phyloP scores from a whole-genome alignment of 2,888 invertebrate genomes.

The Silvanus unidentatus region DNA sequence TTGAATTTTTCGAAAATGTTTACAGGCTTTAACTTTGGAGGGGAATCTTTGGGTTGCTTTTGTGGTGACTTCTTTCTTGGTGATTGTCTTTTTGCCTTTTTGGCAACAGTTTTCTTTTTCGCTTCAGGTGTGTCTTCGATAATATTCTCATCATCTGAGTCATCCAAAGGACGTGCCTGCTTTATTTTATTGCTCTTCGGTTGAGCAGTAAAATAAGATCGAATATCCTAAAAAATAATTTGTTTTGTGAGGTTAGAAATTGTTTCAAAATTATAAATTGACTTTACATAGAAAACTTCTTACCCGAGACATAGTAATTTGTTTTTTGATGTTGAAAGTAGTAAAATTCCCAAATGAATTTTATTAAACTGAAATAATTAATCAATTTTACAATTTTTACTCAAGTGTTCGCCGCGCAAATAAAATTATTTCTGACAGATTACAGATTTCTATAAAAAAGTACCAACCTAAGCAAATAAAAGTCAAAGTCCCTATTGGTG shows the following conservation, averaged over 20 bases:
- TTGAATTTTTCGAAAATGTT: conserved; percentile 56
- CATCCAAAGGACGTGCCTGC: conserved; percentile 27
- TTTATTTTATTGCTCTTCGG: conserved; percentile 41
- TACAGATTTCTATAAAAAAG: too few species aligned
- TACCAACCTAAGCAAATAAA: too few species aligned
- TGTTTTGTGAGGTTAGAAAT: neutral
- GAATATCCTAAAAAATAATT: conserved; percentile 62
- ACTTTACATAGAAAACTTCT: too few species aligned
- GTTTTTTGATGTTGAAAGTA: too few species aligned
- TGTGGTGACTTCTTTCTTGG: conserved; percentile 37
- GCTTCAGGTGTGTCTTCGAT: conserved; percentile 51
- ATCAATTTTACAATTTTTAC: too few species aligned
- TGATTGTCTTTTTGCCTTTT: conserved; percentile 19
- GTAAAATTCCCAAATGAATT: too few species aligned
- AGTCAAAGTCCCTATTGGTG: too few species aligned
- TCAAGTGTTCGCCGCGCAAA: too few species aligned
- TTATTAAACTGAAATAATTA: too few species aligned
- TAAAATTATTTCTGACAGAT: too few species aligned
- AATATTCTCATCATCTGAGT: conserved; percentile 55
- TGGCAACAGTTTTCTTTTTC: conserved; percentile 24
- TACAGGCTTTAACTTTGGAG: conserved; percentile 41
- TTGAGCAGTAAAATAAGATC: conserved; percentile 52
- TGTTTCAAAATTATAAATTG: too few species aligned
- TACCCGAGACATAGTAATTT: too few species aligned
- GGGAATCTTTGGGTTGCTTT: conserved; percentile 32